A percentile compares a stretch with the other conserved stretches of the same genome.
These are phyloP conservation scores for Podilymbus podiceps DNA, from an alignment of 2,113 vertebrate species.

Conservation along the genomic window DNA sequence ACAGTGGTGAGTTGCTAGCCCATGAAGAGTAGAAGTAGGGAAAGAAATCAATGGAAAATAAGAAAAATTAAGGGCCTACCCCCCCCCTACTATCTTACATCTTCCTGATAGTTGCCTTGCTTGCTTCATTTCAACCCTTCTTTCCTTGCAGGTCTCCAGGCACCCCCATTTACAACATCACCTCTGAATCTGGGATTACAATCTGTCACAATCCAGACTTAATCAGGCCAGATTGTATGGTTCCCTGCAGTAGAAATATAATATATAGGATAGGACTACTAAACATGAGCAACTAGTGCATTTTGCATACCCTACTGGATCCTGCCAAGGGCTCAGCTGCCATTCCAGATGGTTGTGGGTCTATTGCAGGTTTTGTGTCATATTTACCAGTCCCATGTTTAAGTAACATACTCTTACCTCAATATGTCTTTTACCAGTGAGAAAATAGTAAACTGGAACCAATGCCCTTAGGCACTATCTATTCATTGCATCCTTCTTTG, in stretches of 20 bases:
- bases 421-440: constrained; percentile 1
- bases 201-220: neutral
- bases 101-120: neutral
- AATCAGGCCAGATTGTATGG: neutral
- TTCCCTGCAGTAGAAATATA: neutral
- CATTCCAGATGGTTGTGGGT: constrained; percentile 28
- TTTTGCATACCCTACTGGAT: neutral
- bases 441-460: neutral
- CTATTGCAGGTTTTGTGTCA: neutral
- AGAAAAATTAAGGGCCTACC: neutral
- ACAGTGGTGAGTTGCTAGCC: neutral
- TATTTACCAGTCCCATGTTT: constrained; percentile 21
- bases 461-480: neutral
- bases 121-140: neutral
- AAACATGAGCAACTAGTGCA: neutral
- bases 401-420: constrained; percentile 32
- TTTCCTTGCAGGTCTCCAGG: neutral
- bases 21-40: neutral
- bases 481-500: neutral
- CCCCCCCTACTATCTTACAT: neutral
- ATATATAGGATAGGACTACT: neutral
- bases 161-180: neutral
- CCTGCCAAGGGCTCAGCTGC: constrained; percentile 46
- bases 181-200: neutral
- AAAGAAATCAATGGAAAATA: neutral